These are phyloP conservation scores for Apis cerana DNA, from an alignment of 1,140 invertebrate genomes.

Conservation along the genomic window DNA sequence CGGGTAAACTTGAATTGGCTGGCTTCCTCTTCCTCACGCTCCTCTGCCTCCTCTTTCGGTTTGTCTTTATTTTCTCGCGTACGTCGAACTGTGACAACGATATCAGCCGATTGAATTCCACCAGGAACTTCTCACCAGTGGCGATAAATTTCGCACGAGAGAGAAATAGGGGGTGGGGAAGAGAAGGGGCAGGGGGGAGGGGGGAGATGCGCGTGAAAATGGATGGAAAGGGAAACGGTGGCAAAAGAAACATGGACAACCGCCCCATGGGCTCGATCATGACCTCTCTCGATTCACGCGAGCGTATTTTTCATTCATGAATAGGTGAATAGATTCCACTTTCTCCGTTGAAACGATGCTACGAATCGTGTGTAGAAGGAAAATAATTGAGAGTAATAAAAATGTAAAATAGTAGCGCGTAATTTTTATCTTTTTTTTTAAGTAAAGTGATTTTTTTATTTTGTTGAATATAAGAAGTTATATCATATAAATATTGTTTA, in stretches of 20 bases:
- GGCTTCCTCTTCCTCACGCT: not conserved
- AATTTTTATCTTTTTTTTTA: no score
- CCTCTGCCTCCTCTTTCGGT: not conserved
- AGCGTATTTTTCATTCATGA: conserved; percentile 8
- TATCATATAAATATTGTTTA: no score
- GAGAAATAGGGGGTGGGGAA: no score
- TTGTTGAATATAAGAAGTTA: no score
- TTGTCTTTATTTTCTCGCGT: not conserved
- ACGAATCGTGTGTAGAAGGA: not conserved
- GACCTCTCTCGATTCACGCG: not conserved
- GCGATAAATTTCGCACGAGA: conserved; percentile 22
- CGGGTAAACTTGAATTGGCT: conserved; percentile 6
- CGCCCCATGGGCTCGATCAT: not conserved
- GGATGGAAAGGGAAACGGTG: conserved; percentile 18
- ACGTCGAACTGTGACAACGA: conserved; percentile 5
- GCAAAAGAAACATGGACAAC: not conserved
- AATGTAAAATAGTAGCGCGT: no score
- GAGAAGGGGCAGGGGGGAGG: no score
- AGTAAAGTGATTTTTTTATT: no score
- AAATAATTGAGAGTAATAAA: no score
- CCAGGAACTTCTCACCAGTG: not conserved
- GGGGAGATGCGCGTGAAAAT: not conserved
- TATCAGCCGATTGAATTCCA: conserved; percentile 38
- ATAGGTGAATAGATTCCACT: not conserved
- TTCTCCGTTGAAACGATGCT: no score